These are phyloP conservation scores for Danio rerio DNA, from an alignment of 2,113 vertebrate genomes.

Conservation along the genomic window DNA sequence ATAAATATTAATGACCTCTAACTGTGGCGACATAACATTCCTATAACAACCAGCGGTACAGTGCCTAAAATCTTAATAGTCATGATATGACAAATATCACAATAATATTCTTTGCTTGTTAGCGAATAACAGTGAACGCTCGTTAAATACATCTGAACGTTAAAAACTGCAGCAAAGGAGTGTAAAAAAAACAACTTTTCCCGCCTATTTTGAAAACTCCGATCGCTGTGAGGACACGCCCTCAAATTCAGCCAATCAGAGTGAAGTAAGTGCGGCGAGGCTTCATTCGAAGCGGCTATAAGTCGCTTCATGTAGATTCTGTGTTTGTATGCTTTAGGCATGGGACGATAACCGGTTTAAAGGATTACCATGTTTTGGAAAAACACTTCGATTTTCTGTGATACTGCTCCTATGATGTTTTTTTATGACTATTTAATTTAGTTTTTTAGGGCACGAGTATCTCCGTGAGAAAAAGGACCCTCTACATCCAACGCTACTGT, in stretches of 20 bases:
- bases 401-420: too few species aligned
- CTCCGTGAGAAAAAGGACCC: too few species aligned
- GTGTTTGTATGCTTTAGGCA: not conserved
- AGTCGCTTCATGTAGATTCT: not conserved
- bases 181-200: slow-evolving; percentile 1
- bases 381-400: too few species aligned
- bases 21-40: slow-evolving; percentile 76
- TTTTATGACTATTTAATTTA: too few species aligned
- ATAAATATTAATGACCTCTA: slow-evolving; percentile 73
- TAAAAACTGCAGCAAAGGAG: slow-evolving; percentile 64
- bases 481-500: too few species aligned
- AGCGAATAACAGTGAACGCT: slow-evolving; percentile 64
- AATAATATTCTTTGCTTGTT: slow-evolving; percentile 68
- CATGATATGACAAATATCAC: slow-evolving; percentile 68
- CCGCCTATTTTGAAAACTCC: not conserved
- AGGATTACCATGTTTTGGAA: too few species aligned
- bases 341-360: too few species aligned
- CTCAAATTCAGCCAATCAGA: slow-evolving; percentile 30
- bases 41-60: slow-evolving; percentile 74
- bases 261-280: slow-evolving; percentile 5
- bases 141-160: slow-evolving; percentile 73
- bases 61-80: slow-evolving; percentile 72
- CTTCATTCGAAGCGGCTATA: slow-evolving; percentile 42
- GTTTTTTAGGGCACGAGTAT: too few species aligned
- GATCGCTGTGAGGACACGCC: slow-evolving; percentile 28